These are phyloP conservation scores for Asbolus verrucosus DNA, from an alignment of 1,140 invertebrate species.

Conservation along the genomic window DNA sequence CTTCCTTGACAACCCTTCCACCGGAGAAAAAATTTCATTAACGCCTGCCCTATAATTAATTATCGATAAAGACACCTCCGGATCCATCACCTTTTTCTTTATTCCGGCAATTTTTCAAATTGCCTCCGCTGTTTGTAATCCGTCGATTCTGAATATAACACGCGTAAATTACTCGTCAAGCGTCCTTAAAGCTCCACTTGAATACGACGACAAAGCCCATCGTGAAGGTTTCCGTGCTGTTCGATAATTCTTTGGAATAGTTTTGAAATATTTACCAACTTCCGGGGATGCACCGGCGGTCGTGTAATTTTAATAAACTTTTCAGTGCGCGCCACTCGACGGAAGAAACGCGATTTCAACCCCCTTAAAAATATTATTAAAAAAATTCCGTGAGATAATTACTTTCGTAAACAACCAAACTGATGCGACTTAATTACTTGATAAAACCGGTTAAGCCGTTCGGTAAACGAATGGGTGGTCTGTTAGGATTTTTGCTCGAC, in stretches of 20 bases:
- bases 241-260: constrained; percentile 5
- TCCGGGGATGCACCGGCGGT: too few species aligned
- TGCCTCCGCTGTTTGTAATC: neutral
- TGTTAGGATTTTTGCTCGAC: neutral
- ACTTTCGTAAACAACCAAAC: constrained; percentile 24
- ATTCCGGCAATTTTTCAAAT: constrained; percentile 14
- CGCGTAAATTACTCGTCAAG: constrained; percentile 14
- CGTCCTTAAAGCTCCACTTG: constrained; percentile 3
- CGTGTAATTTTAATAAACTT: too few species aligned
- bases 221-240: neutral
- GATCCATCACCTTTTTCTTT: constrained; percentile 29
- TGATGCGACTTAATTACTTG: constrained; percentile 34
- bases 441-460: constrained; percentile 22
- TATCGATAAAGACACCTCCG: constrained; percentile 27
- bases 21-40: constrained; percentile 26
- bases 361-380: constrained; percentile 2
- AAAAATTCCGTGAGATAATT: constrained; percentile 16
- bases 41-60: constrained; percentile 23
- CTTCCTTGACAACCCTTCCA: constrained; percentile 23
- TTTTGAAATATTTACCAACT: too few species aligned
- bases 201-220: too few species aligned
- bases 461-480: neutral
- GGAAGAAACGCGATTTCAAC: constrained; percentile 9
- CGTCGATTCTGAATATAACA: constrained; percentile 6
- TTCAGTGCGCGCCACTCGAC: too few species aligned